Conservation (phyloP, 2,113 vertebrate genomes). For the Nanorana parkeri region DNA sequence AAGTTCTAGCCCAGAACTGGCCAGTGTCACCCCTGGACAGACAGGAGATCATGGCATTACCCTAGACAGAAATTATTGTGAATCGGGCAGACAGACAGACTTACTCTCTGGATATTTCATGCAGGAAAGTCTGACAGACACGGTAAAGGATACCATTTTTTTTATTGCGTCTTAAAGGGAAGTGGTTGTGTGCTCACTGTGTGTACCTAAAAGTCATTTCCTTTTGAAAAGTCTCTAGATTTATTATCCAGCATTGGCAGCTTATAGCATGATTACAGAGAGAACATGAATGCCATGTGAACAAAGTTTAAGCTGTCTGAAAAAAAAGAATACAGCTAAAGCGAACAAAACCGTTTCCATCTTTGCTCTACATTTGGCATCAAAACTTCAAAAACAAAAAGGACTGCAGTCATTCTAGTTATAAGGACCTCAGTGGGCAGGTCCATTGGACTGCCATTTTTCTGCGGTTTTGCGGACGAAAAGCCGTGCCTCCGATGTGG, state of each 20-base stretch:
- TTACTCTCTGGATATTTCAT: constrained; percentile 5
- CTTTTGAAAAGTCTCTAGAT: not conserved
- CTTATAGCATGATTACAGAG: not conserved
- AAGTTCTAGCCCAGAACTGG: constrained; percentile 10
- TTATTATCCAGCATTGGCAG: not conserved
- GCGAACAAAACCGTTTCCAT: too few relatives aligned
- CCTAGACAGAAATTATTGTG: not conserved
- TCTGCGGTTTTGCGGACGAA: too few relatives aligned
- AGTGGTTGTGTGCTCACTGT: too few relatives aligned
- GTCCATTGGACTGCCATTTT: too few relatives aligned
- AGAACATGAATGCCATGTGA: too few relatives aligned
- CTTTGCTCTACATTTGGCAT: too few relatives aligned
- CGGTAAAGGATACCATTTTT: not conserved
- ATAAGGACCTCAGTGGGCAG: too few relatives aligned
- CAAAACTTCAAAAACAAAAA: too few relatives aligned
- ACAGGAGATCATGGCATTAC: not conserved
- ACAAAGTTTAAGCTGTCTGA: too few relatives aligned
- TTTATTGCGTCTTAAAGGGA: not conserved
- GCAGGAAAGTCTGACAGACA: constrained; percentile 8
- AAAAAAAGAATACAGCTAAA: too few relatives aligned
- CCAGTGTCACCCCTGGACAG: not conserved
- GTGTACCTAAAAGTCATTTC: not conserved
- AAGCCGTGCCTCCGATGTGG: too few relatives aligned
- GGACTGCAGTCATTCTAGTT: too few relatives aligned
- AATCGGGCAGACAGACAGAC: constrained; percentile 1